These are phyloP conservation scores for Ophonus ardosiacus DNA, from an alignment of 2,888 invertebrate species.

Conservation along the genomic window DNA sequence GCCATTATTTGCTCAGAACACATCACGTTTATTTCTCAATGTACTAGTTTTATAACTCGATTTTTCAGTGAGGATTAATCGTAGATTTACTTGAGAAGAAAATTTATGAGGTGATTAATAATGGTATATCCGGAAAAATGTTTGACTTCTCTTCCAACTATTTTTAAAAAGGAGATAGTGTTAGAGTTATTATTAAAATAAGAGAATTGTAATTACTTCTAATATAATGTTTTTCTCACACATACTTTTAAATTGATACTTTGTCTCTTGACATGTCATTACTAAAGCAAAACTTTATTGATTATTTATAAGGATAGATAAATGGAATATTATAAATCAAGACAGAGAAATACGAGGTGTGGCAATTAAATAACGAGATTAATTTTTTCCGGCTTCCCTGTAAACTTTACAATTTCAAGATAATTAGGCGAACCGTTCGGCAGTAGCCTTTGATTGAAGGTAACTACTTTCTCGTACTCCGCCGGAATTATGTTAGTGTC, in stretches of 20 bases:
- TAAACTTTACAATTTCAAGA: too few relatives aligned
- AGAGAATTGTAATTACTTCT: neutral
- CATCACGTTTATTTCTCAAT: neutral
- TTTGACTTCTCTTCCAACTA: neutral
- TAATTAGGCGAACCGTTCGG: too few relatives aligned
- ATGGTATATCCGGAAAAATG: neutral
- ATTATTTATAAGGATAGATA: too few relatives aligned
- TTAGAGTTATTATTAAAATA: neutral
- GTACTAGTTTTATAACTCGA: neutral
- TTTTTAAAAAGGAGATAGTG: neutral
- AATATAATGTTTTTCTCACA: neutral
- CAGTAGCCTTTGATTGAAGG: too few relatives aligned
- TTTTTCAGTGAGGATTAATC: conserved; percentile 14
- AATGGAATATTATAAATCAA: too few relatives aligned
- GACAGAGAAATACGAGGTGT: too few relatives aligned
- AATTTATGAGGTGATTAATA: conserved; percentile 1
- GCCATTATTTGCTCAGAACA: neutral
- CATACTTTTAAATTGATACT: neutral
- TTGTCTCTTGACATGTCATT: too few relatives aligned
- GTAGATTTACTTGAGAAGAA: neutral
- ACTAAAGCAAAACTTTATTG: too few relatives aligned
- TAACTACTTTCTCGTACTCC: too few relatives aligned
- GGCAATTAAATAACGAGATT: too few relatives aligned
- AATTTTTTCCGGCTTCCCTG: too few relatives aligned
- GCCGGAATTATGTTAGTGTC: too few relatives aligned